Conservation (phyloP, 2,888 invertebrate species). For the Panzeria rudis region DNA sequence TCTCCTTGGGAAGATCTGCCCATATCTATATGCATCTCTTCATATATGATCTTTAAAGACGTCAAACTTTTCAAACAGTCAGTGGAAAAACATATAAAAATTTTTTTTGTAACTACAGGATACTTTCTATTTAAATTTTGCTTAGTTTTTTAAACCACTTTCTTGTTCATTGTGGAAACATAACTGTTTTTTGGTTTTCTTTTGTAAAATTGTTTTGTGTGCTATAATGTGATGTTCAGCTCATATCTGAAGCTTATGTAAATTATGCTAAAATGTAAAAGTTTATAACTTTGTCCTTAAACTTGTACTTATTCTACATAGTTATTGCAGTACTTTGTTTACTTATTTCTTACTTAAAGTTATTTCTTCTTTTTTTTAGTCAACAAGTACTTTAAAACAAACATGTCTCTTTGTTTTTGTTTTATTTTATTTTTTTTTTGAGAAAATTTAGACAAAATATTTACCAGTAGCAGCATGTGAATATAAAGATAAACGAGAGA, state of each 20-base stretch:
- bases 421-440: too few species aligned
- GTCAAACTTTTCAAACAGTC: too few species aligned
- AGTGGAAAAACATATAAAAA: too few species aligned
- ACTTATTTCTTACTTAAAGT: background rate
- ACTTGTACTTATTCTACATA: background rate
- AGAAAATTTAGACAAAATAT: background rate
- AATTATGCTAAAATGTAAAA: background rate
- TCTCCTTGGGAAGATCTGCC: too few species aligned
- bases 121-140: background rate
- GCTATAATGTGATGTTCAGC: background rate
- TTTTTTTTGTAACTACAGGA: background rate
- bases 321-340: background rate
- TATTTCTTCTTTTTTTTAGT: background rate
- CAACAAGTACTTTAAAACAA: background rate
- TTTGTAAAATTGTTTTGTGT: background rate
- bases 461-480: background rate
- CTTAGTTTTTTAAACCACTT: background rate
- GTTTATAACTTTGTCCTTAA: background rate
- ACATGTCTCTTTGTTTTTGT: background rate
- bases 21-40: too few species aligned
- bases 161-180: background rate
- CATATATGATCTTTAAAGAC: too few species aligned
- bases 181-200: background rate
- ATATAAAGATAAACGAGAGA: background rate
- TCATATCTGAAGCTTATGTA: slow-evolving; percentile 4